phyloP scores from a whole-genome alignment of 2,888 invertebrate genomes.

The Chironomus tentans region DNA sequence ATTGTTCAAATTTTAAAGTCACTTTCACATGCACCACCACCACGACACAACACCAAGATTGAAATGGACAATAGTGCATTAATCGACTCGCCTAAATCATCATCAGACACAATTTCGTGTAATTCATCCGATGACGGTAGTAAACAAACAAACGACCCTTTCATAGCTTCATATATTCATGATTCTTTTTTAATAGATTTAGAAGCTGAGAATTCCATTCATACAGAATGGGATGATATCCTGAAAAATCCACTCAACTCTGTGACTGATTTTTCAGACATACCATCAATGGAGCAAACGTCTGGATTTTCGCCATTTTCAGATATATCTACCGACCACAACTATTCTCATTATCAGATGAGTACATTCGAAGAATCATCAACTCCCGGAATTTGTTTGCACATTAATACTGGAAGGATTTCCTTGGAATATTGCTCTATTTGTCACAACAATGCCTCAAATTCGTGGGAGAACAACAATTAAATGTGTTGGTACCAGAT shows the following conservation, averaged over 20 bases:
- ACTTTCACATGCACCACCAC: no score
- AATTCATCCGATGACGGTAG: slow-evolving; percentile 6
- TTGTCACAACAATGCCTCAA: slow-evolving; percentile 45
- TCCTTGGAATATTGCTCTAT: slow-evolving; percentile 50
- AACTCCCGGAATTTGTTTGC: slow-evolving; percentile 48
- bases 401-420: slow-evolving; percentile 47
- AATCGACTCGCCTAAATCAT: neutral
- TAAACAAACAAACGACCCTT: slow-evolving; percentile 26
- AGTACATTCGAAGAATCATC: slow-evolving; percentile 32
- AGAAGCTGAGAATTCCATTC: slow-evolving; percentile 28
- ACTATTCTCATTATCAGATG: slow-evolving; percentile 37
- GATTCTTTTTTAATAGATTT: slow-evolving; percentile 35
- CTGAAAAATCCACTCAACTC: slow-evolving; percentile 8
- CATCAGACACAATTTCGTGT: slow-evolving; percentile 9
- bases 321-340: slow-evolving; percentile 30
- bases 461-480: slow-evolving; percentile 32
- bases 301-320: slow-evolving; percentile 28
- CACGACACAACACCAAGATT: no score
- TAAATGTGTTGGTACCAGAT: slow-evolving; percentile 29
- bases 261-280: slow-evolving; percentile 15
- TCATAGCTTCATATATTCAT: slow-evolving; percentile 30
- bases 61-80: no score
- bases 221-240: slow-evolving; percentile 25
- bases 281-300: slow-evolving; percentile 7
- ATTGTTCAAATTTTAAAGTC: slow-evolving; percentile 45